These are phyloP conservation scores for Tuta absoluta DNA, from an alignment of 2,888 invertebrate genomes.

Conservation along the genomic window DNA sequence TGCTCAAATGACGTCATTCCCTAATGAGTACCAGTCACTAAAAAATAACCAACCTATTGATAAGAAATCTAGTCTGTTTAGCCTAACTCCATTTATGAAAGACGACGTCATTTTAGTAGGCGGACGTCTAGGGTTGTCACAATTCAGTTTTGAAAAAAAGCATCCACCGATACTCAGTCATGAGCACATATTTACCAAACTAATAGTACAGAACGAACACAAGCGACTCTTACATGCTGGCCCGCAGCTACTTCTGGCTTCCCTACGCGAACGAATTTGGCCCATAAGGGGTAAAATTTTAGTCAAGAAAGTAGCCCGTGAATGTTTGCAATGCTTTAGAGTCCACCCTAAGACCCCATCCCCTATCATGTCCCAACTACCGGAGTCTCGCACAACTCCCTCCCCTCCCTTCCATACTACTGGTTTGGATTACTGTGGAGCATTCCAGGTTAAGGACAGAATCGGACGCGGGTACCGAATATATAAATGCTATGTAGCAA, in stretches of 20 bases:
- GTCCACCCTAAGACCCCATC: background rate
- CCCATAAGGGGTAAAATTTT: conserved; percentile 7
- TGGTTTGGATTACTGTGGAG: background rate
- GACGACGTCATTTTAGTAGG: conserved; percentile 6
- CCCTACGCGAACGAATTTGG: conserved; percentile 16
- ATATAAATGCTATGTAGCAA: conserved; percentile 1
- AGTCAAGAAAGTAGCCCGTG: conserved; percentile 7
- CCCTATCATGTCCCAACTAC: conserved; percentile 14
- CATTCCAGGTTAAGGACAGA: background rate
- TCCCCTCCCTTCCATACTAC: conserved; percentile 11
- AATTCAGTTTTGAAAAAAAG: conserved; percentile 10
- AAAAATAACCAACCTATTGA: background rate
- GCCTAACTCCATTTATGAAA: conserved; percentile 4
- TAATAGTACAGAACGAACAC: background rate
- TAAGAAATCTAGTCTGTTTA: background rate
- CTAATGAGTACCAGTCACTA: background rate
- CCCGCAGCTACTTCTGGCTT: conserved; percentile 1
- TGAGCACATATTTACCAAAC: conserved; percentile 13
- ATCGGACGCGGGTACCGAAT: conserved; percentile 14
- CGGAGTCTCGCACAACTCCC: background rate
- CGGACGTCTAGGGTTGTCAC: conserved; percentile 3
- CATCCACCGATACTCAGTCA: conserved; percentile 4
- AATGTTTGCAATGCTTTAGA: conserved; percentile 7
- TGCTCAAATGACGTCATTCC: conserved; percentile 4
- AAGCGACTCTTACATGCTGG: background rate